Evolutionary conservation across 2,797 vertebrate genomes (phyloP).

Genomic region (Ctenosaura bakeri): DNA sequence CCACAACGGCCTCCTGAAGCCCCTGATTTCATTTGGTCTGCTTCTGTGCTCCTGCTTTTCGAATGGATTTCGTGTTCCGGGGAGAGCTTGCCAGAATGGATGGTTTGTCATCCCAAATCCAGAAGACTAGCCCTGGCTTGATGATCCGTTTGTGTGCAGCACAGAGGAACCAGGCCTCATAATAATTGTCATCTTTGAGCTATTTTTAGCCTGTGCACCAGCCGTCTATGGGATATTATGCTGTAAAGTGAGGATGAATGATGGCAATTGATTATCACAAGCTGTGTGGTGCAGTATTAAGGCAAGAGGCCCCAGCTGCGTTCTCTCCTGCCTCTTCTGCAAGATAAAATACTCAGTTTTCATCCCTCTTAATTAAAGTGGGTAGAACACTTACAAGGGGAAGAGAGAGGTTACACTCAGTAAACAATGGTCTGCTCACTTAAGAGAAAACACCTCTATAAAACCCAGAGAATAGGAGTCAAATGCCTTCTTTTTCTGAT

Average conservation of each 20-base stretch:
- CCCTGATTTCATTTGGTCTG: neutral
- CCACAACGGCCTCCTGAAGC: neutral
- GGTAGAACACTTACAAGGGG: constrained; percentile 46
- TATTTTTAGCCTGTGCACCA: constrained; percentile 35
- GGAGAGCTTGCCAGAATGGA: neutral
- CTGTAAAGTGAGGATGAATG: constrained; percentile 61
- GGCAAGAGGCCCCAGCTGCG: constrained; percentile 65
- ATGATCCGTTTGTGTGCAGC: rapidly evolving
- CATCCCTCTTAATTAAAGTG: constrained; percentile 61
- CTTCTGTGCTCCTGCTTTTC: neutral
- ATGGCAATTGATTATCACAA: constrained; percentile 60
- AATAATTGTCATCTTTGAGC: constrained; percentile 26
- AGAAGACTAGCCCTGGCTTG: neutral
- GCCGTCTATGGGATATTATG: constrained; percentile 20
- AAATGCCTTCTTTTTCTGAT: constrained; percentile 56
- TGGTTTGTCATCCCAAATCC: neutral
- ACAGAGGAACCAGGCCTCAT: constrained; percentile 23
- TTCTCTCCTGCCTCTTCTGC: constrained; percentile 49
- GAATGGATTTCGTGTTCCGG: neutral
- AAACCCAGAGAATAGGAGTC: constrained; percentile 40
- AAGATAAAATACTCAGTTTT: constrained; percentile 53
- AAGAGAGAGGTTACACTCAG: constrained; percentile 59
- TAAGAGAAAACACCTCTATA: constrained; percentile 48
- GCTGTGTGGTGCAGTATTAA: neutral
- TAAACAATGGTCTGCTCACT: constrained; percentile 61